phyloP scores from a whole-genome alignment of 2,888 invertebrate species.

The Nephrotoma guestfalica region DNA sequence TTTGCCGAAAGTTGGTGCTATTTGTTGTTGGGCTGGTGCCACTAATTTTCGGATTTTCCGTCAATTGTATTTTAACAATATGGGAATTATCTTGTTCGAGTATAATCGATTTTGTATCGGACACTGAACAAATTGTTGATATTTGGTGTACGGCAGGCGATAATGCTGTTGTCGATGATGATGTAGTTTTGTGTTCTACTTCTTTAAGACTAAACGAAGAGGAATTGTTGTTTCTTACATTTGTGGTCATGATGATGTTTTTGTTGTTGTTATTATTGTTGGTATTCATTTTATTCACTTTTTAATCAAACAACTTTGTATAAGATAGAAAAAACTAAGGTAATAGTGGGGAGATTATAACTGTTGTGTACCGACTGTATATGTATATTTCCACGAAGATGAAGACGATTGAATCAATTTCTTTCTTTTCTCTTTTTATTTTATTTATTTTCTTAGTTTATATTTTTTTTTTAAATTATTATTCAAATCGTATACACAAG shows the following conservation, averaged over 20 bases:
- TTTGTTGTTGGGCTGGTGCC: not conserved
- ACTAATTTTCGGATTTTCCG: not conserved
- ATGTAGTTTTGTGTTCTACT: not conserved
- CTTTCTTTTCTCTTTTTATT: not conserved
- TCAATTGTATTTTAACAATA: not conserved
- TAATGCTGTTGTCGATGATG: not conserved
- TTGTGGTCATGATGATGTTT: not conserved
- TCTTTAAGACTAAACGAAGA: conserved; percentile 2
- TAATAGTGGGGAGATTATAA: not conserved
- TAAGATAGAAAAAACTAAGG: not conserved
- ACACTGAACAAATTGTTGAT: not conserved
- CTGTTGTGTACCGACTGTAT: not conserved
- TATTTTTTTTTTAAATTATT: not conserved
- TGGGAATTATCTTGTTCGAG: not conserved
- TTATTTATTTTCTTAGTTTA: not conserved
- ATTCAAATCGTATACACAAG: not conserved
- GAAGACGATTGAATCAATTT: not conserved
- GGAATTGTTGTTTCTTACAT: not conserved
- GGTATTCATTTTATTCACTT: not conserved
- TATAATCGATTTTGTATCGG: not conserved
- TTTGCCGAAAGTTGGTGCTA: not conserved
- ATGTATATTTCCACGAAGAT: not conserved
- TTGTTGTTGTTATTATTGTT: not conserved
- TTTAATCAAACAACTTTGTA: not conserved
- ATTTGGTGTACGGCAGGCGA: not conserved